Evolutionary conservation across 2,113 vertebrate species (phyloP).

Genomic region (Corvus cornix): DNA sequence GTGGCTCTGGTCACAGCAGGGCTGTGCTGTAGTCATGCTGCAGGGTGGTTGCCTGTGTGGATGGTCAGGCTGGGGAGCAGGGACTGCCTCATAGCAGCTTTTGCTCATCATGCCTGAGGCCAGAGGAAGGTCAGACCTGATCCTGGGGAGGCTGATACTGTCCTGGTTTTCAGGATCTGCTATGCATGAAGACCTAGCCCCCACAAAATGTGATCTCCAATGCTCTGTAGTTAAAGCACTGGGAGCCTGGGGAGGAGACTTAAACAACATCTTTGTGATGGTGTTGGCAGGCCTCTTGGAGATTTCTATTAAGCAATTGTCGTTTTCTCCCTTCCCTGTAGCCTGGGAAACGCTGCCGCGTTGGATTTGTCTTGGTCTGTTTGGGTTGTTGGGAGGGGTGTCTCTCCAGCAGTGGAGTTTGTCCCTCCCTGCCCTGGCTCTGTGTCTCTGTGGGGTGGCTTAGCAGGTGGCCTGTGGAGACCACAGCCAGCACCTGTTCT

Average conservation of each 20-base stretch:
- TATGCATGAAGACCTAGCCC: not conserved
- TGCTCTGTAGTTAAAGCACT: not conserved
- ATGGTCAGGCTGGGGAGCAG: not conserved
- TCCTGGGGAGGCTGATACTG: not conserved
- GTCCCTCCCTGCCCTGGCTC: not conserved
- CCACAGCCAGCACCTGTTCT: not conserved
- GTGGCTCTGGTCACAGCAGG: fast-evolving
- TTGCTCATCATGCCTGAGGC: fast-evolving
- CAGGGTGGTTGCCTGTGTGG: not conserved
- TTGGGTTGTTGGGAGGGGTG: not conserved
- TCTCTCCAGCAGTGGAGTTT: not conserved
- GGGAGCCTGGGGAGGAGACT: not conserved
- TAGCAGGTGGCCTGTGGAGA: not conserved
- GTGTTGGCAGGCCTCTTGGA: not conserved
- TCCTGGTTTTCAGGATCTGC: not conserved
- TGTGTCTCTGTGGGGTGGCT: not conserved
- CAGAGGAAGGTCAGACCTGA: too few relatives aligned
- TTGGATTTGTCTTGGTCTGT: slow-evolving; percentile 1
- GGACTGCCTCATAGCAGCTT: not conserved
- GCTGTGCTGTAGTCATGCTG: not conserved
- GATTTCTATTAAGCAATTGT: slow-evolving; percentile 7
- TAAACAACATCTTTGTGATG: not conserved
- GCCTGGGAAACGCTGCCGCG: not conserved
- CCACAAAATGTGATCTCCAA: not conserved
- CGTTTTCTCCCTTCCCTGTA: not conserved